Conservation (phyloP, 2,113 vertebrate genomes). For the Crotalus tigris region DNA sequence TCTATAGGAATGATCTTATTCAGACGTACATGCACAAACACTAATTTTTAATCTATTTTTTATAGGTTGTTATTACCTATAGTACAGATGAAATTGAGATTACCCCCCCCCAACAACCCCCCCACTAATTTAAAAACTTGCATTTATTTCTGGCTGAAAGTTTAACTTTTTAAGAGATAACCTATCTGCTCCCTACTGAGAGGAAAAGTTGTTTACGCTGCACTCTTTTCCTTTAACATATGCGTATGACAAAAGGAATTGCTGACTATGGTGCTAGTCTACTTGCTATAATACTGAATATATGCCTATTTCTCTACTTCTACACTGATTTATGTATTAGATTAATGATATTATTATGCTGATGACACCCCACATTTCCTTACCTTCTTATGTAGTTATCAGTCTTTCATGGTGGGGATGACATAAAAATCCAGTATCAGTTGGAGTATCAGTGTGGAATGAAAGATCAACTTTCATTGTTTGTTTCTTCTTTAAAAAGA, state of each 20-base stretch:
- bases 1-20: not conserved
- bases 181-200: not conserved
- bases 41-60: not conserved
- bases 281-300: not conserved
- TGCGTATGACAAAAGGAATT: not conserved
- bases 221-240: not conserved
- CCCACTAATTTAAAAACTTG: not conserved
- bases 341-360: not conserved
- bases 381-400: not conserved
- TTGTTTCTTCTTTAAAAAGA: not conserved
- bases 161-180: not conserved
- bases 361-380: not conserved
- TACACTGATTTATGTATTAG: not conserved
- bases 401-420: not conserved
- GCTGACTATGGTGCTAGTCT: slow-evolving; percentile 19
- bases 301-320: not conserved
- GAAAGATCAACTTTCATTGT: not conserved
- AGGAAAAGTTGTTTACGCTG: not conserved
- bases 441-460: not conserved
- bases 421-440: not conserved
- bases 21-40: not conserved
- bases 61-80: not conserved
- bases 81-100: not conserved
- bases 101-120: no score
- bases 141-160: not conserved